These are phyloP conservation scores for Pristionchus entomophagus DNA, from an alignment of 2,888 invertebrate genomes.

Conservation along the genomic window DNA sequence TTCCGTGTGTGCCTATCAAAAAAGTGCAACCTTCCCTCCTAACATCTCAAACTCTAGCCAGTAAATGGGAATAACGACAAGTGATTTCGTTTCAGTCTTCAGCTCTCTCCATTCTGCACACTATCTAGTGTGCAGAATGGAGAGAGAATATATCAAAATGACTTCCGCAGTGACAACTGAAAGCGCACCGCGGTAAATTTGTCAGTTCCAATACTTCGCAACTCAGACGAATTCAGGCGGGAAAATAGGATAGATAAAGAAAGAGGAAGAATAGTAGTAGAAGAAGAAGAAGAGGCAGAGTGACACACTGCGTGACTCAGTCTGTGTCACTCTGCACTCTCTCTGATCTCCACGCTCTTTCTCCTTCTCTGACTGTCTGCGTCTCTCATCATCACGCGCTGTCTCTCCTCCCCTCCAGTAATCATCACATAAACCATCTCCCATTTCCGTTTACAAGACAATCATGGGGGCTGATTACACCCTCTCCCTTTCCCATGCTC, in stretches of 20 bases:
- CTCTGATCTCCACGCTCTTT: slow-evolving; percentile 6
- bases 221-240: slow-evolving; percentile 19
- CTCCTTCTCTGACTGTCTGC: not conserved
- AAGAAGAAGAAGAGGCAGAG: not conserved
- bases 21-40: not conserved
- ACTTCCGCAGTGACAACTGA: not conserved
- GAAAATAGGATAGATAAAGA: slow-evolving; percentile 12
- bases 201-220: slow-evolving; percentile 14
- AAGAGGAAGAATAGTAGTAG: not conserved
- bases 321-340: not conserved
- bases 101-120: too few relatives aligned
- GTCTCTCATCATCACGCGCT: not conserved
- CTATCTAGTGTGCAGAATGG: too few relatives aligned
- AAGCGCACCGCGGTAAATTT: not conserved
- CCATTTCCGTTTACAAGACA: slow-evolving; percentile 38
- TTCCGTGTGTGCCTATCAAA: not conserved
- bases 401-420: not conserved
- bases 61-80: too few relatives aligned
- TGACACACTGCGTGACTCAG: slow-evolving; percentile 25
- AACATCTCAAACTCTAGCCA: not conserved
- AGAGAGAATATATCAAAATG: too few relatives aligned
- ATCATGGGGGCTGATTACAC: not conserved
- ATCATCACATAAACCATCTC: slow-evolving; percentile 17
- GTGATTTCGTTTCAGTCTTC: too few relatives aligned
- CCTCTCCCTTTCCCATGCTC: not conserved